Evolutionary conservation across 2,113 vertebrate genomes (phyloP), one percentile per base, ranked within the genome.

Genomic region (Microtus montanus): DNA sequence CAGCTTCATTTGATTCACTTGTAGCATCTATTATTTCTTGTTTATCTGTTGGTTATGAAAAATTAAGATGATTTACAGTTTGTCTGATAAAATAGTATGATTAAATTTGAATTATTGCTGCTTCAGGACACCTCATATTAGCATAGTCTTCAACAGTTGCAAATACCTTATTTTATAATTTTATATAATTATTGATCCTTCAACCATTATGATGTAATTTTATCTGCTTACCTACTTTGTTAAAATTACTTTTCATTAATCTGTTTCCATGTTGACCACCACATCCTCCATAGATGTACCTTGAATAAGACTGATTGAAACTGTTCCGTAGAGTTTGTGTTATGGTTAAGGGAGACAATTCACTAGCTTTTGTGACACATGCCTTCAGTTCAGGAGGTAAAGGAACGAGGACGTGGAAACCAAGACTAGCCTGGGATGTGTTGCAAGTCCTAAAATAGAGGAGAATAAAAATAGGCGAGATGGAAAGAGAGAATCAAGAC

Each of bases 1-100:
- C 70, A 71, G 3, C 38, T 88, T 90, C 77, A 66, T 93, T 71
- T 90, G 58, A 83, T 89, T 91, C 71, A 47, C 88, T 47, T 94
- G 38, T 63, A 7, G 41, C 15, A 89, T 47, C 49, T 70, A 17
- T 77, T 88, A 20, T 52, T 93, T 94, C 58, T 49, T 92, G 6
- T 79, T 85, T 64, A 28, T 49, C 33, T 52, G 24, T 26, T 47
- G 35, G 20, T 54, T 52, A 49, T 20, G n/a, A 54, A 58, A 68
- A 68, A 28, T 14, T 11, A 75, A 89, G 38, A 78, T 14, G 7
- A 61, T 68, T 66, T 75, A 26, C 26, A 73, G 24, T 17, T 79
- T 41, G 9, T 95, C 13, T 28, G 74, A 79, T 61, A 86, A 41
- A 80, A 28, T 35, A 71, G 41, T 54, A 11, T n/a, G 30, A 63